phyloP scores from a whole-genome alignment of 2,797 vertebrate genomes.

The Coendou prehensilis region DNA sequence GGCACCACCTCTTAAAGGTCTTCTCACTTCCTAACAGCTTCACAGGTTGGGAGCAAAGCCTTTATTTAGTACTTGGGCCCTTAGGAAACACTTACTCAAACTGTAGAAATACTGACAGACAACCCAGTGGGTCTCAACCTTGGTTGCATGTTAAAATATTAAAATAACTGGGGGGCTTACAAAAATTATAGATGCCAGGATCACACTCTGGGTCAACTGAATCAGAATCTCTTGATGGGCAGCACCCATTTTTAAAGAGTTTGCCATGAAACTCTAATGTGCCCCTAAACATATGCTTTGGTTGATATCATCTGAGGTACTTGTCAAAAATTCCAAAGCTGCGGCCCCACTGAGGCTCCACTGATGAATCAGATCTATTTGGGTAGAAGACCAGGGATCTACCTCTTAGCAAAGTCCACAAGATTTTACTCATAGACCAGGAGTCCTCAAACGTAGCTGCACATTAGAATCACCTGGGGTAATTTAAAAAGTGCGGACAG shows the following conservation, averaged over 20 bases:
- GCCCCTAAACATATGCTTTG: background rate
- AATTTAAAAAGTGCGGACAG: background rate
- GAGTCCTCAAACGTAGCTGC: constrained; percentile 5
- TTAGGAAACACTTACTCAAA: background rate
- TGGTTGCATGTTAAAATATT: background rate
- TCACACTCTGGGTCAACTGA: background rate
- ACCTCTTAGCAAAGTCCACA: background rate
- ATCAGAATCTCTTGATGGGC: background rate
- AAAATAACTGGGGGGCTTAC: background rate
- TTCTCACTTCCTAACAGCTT: background rate
- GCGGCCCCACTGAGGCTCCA: background rate
- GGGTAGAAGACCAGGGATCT: background rate
- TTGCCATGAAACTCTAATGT: background rate
- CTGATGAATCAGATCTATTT: background rate
- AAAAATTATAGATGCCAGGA: background rate
- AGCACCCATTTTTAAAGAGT: background rate
- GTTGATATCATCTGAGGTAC: background rate
- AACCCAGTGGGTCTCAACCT: background rate
- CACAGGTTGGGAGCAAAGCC: background rate
- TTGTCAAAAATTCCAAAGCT: background rate
- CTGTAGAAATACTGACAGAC: background rate
- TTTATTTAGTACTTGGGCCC: background rate
- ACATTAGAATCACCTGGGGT: background rate
- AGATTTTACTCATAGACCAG: background rate
- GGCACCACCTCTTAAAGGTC: background rate